Conservation (phyloP, 1,140 invertebrate genomes). For the Batillaria attramentaria region DNA sequence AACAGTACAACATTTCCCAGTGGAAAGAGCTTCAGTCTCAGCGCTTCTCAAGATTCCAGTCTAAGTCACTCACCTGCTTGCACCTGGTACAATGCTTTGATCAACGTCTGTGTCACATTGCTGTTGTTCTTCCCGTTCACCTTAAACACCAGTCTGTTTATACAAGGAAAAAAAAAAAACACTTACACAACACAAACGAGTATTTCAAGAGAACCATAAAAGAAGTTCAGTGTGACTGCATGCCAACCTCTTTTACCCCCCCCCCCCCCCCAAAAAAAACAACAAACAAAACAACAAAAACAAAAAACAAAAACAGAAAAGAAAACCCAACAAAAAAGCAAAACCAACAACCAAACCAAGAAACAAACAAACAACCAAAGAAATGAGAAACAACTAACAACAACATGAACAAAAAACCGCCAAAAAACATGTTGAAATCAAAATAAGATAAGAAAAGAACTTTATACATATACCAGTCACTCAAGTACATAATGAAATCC, state of each 20-base stretch:
- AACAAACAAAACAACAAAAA: not conserved
- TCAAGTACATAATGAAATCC: no score
- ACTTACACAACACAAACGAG: not conserved
- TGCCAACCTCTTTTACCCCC: no score
- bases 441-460: not conserved
- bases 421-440: not conserved
- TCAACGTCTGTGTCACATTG: no score
- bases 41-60: no score
- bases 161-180: not conserved
- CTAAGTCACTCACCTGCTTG: no score
- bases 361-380: not conserved
- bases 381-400: not conserved
- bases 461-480: not conserved
- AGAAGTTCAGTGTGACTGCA: not conserved
- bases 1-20: no score
- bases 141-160: no score
- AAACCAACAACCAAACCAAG: not conserved
- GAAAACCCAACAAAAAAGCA: not conserved
- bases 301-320: not conserved
- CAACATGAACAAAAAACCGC: not conserved
- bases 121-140: no score
- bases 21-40: no score
- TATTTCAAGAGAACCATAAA: not conserved
- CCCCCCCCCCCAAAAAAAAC: no score
- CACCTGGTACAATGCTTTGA: no score